Evolutionary conservation across 1,140 invertebrate genomes (phyloP).

Genomic region (Fopius arisanus): DNA sequence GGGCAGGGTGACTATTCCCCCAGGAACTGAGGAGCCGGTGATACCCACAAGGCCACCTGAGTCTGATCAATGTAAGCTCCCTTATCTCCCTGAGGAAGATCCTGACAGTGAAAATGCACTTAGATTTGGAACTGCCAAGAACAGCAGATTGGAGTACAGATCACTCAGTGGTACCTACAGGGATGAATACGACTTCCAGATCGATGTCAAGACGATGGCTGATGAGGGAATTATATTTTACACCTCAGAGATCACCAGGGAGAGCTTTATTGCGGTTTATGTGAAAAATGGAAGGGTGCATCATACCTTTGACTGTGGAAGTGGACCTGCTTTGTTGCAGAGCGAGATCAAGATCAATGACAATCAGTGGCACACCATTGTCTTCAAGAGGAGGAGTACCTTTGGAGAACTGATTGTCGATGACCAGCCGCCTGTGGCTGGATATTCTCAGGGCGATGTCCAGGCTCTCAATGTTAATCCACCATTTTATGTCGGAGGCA

Average conservation of each 20-base stretch:
- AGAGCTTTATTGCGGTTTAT: slow-evolving; percentile 83
- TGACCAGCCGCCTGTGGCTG: slow-evolving; percentile 66
- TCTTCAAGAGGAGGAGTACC: slow-evolving; percentile 68
- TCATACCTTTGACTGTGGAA: slow-evolving; percentile 79
- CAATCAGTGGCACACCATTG: slow-evolving; percentile 84
- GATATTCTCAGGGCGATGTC: slow-evolving; percentile 66
- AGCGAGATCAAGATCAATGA: slow-evolving; percentile 75
- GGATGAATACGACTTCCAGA: slow-evolving; percentile 76
- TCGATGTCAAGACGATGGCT: slow-evolving; percentile 83
- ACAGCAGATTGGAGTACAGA: slow-evolving; percentile 79
- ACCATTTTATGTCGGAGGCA: slow-evolving; percentile 85
- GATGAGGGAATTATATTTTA: slow-evolving; percentile 88
- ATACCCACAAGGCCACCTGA: slow-evolving; percentile 20
- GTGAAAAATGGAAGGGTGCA: slow-evolving; percentile 79
- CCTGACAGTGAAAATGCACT: slow-evolving; percentile 55
- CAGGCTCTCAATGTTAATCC: slow-evolving; percentile 71
- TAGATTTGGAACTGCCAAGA: slow-evolving; percentile 69
- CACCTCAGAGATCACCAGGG: slow-evolving; percentile 71
- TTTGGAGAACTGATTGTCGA: slow-evolving; percentile 77
- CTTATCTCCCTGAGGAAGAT: slow-evolving; percentile 55
- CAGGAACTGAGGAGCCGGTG: slow-evolving; percentile 24
- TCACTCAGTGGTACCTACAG: slow-evolving; percentile 70
- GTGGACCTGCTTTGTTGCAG: slow-evolving; percentile 69
- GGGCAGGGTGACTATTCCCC: slow-evolving; percentile 31
- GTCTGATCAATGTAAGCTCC: slow-evolving; percentile 53